These are phyloP conservation scores for Mormyrops attenuatus DNA, from an alignment of 2,797 vertebrate genomes.

Conservation along the genomic window DNA sequence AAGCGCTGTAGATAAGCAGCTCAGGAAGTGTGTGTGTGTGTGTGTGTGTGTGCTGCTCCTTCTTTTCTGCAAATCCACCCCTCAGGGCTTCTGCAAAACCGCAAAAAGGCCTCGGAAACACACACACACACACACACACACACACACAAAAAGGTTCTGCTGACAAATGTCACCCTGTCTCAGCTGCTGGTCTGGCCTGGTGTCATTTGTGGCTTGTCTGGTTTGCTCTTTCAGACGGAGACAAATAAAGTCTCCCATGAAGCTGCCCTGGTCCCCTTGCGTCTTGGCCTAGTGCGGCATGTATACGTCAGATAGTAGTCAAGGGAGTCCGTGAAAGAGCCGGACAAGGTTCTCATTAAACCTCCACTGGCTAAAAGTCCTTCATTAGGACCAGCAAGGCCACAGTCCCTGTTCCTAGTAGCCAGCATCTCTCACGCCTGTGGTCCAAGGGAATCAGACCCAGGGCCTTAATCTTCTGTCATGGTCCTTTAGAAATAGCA, in stretches of 20 bases:
- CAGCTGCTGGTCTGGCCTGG: not conserved
- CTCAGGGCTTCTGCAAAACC: not conserved
- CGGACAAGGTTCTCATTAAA: not conserved
- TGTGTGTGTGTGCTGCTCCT: not conserved
- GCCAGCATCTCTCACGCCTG: not conserved
- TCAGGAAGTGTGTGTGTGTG: not conserved
- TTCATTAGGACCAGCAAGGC: not conserved
- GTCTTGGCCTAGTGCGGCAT: not conserved
- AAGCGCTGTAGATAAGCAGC: not conserved
- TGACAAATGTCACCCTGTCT: not conserved
- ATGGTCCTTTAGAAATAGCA: constrained; percentile 5
- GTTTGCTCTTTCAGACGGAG: not conserved
- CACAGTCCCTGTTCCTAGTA: not conserved
- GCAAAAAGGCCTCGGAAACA: not conserved
- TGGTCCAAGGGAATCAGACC: not conserved
- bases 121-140: not conserved
- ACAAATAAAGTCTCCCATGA: not conserved
- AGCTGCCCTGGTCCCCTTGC: not conserved
- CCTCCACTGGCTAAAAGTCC: not conserved
- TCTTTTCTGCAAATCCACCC: not conserved
- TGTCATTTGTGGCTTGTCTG: not conserved
- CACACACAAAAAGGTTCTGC: not conserved
- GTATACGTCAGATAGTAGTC: not conserved
- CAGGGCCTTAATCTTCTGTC: constrained; percentile 1
- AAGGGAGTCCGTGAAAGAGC: not conserved